Conservation (phyloP, 2,113 vertebrate genomes). For the Osmerus eperlanus region DNA sequence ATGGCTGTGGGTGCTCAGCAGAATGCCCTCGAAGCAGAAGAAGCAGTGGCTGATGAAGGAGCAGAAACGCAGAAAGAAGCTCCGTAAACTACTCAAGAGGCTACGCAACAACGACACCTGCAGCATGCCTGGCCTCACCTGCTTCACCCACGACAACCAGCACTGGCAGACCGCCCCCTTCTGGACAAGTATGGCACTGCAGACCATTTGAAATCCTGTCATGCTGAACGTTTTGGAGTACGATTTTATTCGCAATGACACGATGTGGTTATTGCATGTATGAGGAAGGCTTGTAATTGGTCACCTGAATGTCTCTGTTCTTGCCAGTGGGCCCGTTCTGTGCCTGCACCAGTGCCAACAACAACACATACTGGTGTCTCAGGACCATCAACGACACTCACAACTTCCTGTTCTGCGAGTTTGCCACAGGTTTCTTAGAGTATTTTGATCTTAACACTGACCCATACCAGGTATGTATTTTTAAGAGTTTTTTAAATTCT, state of each 20-base stretch:
- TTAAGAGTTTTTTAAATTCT: not conserved
- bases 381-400: conserved; percentile 96
- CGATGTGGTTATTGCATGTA: not conserved
- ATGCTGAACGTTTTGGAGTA: not conserved
- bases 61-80: conserved; percentile 90
- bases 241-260: not conserved
- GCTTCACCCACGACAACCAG: conserved; percentile 98
- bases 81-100: conserved; percentile 91
- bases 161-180: conserved; percentile 96
- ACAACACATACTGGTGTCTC: conserved; percentile 97
- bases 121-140: conserved; percentile 96
- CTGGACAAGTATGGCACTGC: conserved; percentile 84
- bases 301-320: conserved; percentile 1
- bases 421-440: conserved; percentile 95
- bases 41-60: conserved; percentile 86
- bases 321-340: conserved; percentile 93
- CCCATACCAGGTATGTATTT: conserved; percentile 87
- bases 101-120: conserved; percentile 94
- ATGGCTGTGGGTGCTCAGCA: conserved; percentile 33
- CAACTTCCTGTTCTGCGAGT: conserved; percentile 98
- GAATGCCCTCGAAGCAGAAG: conserved; percentile 84
- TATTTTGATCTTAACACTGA: conserved; percentile 96
- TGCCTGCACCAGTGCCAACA: conserved; percentile 97
- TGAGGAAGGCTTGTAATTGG: too few species aligned
- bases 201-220: not conserved